These are phyloP conservation scores for Euplagia quadripunctaria DNA, from an alignment of 2,888 invertebrate genomes.

Conservation along the genomic window DNA sequence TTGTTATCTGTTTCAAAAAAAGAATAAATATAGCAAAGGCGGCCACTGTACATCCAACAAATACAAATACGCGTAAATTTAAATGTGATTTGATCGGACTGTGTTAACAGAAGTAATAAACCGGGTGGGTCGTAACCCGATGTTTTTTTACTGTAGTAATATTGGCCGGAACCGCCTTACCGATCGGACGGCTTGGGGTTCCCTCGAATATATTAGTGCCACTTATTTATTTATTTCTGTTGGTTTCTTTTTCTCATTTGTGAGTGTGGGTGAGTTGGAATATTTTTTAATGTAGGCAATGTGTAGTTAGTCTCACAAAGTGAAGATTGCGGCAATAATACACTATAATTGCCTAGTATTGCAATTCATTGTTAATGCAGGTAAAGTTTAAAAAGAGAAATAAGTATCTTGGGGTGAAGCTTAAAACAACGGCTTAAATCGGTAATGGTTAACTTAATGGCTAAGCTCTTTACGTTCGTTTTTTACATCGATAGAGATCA, in stretches of 20 bases:
- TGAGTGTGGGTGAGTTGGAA: background rate
- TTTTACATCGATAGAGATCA: background rate
- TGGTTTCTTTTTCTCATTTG: background rate
- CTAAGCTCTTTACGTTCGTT: background rate
- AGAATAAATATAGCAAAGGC: constrained; percentile 18
- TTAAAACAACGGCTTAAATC: background rate
- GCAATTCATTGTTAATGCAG: background rate
- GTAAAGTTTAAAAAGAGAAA: background rate
- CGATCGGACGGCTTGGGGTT: constrained; percentile 35
- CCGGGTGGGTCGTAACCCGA: constrained; percentile 31
- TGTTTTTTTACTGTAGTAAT: constrained; percentile 52
- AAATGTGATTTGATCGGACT: constrained; percentile 49
- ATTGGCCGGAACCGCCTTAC: constrained; percentile 41
- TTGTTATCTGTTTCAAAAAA: constrained; percentile 3
- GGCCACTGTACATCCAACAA: constrained; percentile 18
- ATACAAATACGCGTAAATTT: constrained; percentile 41
- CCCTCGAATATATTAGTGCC: constrained; percentile 35
- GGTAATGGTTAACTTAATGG: background rate
- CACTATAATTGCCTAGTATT: background rate
- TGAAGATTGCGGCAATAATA: background rate
- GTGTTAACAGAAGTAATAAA: constrained; percentile 58
- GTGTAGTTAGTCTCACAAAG: background rate
- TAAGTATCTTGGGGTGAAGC: background rate
- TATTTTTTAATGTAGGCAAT: background rate
- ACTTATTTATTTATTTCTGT: constrained; percentile 20